These are phyloP conservation scores for Beaufortia kweichowensis DNA, from an alignment of 2,113 vertebrate genomes.

Conservation along the genomic window DNA sequence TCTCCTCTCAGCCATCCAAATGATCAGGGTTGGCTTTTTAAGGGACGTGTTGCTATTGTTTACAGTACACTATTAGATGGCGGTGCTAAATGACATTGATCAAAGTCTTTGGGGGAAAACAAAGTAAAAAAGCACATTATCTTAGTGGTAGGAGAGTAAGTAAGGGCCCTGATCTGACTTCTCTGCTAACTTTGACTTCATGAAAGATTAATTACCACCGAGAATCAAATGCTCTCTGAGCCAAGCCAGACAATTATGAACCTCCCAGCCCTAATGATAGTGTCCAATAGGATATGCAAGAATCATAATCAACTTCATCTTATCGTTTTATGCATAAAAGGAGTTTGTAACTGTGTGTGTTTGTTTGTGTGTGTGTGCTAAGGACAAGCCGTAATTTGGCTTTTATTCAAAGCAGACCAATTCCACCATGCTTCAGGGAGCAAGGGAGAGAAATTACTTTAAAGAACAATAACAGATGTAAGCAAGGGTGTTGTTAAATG, in stretches of 20 bases:
- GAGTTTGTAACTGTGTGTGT: not conserved
- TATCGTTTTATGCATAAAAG: slow-evolving; percentile 17
- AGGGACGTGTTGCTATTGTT: slow-evolving; percentile 13
- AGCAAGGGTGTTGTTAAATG: slow-evolving; percentile 44
- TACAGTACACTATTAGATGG: slow-evolving; percentile 39
- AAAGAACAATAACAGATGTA: slow-evolving; percentile 44
- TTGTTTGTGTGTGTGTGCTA: slow-evolving; percentile 10
- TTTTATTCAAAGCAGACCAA: slow-evolving; percentile 42
- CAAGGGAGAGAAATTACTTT: slow-evolving; percentile 39
- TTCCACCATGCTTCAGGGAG: slow-evolving; percentile 35
- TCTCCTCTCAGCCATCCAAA: slow-evolving; percentile 15
- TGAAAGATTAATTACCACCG: slow-evolving; percentile 53
- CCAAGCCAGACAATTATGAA: slow-evolving; percentile 54
- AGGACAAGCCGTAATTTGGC: slow-evolving; percentile 20
- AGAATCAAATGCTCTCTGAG: slow-evolving; percentile 46
- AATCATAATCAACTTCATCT: slow-evolving; percentile 45
- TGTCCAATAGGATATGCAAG: slow-evolving; percentile 40
- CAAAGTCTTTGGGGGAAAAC: not conserved
- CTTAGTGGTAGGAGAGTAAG: slow-evolving; percentile 9
- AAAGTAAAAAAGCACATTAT: slow-evolving; percentile 10
- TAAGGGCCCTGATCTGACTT: slow-evolving; percentile 43
- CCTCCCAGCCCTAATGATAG: slow-evolving; percentile 51
- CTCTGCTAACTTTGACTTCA: slow-evolving; percentile 40
- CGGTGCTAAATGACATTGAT: slow-evolving; percentile 8
- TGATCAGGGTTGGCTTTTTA: slow-evolving; percentile 18